Evolutionary conservation across 2,797 vertebrate genomes (phyloP).

Genomic region (Peromyscus eremicus): DNA sequence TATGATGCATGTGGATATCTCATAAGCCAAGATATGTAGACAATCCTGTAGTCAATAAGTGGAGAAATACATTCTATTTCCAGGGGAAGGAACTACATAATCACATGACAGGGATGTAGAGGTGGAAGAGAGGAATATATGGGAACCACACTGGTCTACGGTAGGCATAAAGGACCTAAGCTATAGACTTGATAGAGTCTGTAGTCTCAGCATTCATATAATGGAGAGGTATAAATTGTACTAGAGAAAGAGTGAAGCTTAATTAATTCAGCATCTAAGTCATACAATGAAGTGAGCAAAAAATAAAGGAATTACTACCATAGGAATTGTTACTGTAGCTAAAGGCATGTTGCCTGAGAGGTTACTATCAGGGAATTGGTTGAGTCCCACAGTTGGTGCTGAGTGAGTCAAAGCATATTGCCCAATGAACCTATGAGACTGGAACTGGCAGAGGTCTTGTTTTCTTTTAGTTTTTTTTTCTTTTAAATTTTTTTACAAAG

Average conservation of each 20-base stretch:
- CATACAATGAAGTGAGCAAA: background rate
- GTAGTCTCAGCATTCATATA: conserved; percentile 9
- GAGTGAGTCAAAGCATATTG: background rate
- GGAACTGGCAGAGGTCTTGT: background rate
- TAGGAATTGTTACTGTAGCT: background rate
- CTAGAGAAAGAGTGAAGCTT: background rate
- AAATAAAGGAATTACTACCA: background rate
- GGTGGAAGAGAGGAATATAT: background rate
- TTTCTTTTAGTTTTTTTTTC: background rate
- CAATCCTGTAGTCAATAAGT: background rate
- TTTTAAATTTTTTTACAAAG: conserved; percentile 42
- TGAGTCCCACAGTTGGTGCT: background rate
- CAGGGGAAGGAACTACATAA: background rate
- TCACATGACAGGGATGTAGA: background rate
- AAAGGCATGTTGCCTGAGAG: background rate
- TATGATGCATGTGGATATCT: background rate
- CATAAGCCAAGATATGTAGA: background rate
- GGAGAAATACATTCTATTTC: background rate
- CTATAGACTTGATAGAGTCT: background rate
- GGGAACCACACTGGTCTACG: background rate
- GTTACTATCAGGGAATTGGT: background rate
- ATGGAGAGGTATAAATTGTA: background rate
- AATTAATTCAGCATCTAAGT: background rate
- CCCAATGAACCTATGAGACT: background rate
- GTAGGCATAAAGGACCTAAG: background rate